Conservation (phyloP, 2,113 vertebrate genomes). For the Boleophthalmus pectinirostris region DNA sequence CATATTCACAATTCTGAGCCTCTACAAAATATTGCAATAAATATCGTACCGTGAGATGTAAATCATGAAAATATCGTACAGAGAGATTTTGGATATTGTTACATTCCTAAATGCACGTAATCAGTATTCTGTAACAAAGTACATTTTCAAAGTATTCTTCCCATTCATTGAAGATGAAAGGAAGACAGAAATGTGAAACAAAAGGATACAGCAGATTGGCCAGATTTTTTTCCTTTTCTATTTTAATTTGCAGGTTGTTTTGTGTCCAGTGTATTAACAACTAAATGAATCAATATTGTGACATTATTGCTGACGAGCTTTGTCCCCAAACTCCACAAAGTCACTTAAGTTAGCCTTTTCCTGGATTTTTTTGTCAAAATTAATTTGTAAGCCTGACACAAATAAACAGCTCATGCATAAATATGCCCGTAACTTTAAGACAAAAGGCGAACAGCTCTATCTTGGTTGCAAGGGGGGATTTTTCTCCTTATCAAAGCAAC, state of each 20-base stretch:
- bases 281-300: conserved; percentile 27
- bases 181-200: too few relatives aligned
- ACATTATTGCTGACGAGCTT: conserved; percentile 31
- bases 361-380: conserved; percentile 54
- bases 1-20: too few relatives aligned
- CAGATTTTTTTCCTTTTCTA: too few relatives aligned
- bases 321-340: conserved; percentile 66
- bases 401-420: conserved; percentile 73
- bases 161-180: too few relatives aligned
- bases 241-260: neutral
- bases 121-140: too few relatives aligned
- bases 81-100: too few relatives aligned
- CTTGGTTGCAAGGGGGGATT: conserved; percentile 66
- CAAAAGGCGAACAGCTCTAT: conserved; percentile 74
- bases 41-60: too few relatives aligned
- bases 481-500: conserved; percentile 75
- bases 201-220: too few relatives aligned
- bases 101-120: too few relatives aligned
- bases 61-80: too few relatives aligned
- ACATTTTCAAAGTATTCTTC: too few relatives aligned
- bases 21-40: too few relatives aligned
- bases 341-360: conserved; percentile 60
- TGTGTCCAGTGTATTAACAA: neutral
- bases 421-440: conserved; percentile 70
- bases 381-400: conserved; percentile 68